Percentiles rank a stretch among this genome's conserved stretches.
These are phyloP conservation scores for Thelohanellus kitauei DNA, from an alignment of 30 jellyfish, hydroid and myxozoan genomes.

Conservation along the genomic window DNA sequence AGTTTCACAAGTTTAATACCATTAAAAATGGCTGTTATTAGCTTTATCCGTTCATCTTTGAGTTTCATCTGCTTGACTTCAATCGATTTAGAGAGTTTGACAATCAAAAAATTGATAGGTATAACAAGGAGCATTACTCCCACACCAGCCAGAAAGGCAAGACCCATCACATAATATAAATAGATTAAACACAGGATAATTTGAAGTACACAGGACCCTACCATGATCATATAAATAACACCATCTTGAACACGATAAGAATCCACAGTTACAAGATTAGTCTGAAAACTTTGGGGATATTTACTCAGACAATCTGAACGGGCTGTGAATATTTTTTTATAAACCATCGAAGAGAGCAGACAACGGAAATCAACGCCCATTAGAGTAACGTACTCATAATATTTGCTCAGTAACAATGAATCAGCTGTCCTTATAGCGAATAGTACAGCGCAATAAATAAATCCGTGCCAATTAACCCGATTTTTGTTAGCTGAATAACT, in stretches of 20 bases:
- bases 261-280: constrained; percentile 66
- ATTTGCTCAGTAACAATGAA: neutral
- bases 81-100: constrained; percentile 1
- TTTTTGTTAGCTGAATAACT: too few relatives aligned
- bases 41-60: constrained; percentile 42
- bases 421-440: neutral
- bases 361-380: neutral
- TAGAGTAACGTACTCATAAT: neutral
- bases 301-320: too few relatives aligned
- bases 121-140: constrained; percentile 22
- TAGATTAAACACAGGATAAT: constrained; percentile 16
- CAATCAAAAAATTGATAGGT: constrained; percentile 22
- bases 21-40: constrained; percentile 41
- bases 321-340: too few relatives aligned
- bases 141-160: constrained; percentile 53
- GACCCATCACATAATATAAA: constrained; percentile 24
- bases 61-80: constrained; percentile 29
- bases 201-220: constrained; percentile 88
- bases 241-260: constrained; percentile 44
- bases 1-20: constrained; percentile 55
- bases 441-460: too few relatives aligned
- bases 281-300: too few relatives aligned
- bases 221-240: constrained; percentile 17
- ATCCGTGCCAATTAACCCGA: neutral
- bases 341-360: neutral